Percentiles rank a stretch among this genome's conserved stretches.
phyloP scores from a whole-genome alignment of 2,797 vertebrate genomes.

The Vireo griseus region DNA sequence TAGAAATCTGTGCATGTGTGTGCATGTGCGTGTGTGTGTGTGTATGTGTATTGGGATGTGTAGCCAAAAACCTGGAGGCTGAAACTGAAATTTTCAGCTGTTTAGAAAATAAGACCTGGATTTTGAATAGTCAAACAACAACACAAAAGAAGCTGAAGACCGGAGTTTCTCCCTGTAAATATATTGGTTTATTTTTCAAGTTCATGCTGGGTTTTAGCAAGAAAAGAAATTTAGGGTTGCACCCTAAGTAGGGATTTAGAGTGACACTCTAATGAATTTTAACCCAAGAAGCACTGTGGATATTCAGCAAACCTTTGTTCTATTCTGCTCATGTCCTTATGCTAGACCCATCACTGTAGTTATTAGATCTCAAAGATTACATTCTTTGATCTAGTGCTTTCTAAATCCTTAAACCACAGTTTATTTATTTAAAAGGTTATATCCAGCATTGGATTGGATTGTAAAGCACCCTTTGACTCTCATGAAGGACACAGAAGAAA shows the following conservation, averaged over 20 bases:
- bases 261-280: conserved; percentile 4
- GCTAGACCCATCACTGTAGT: conserved; percentile 27
- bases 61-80: background rate
- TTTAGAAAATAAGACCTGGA: background rate
- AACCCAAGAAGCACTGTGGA: background rate
- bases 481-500: conserved; percentile 56
- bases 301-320: conserved; percentile 30
- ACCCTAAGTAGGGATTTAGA: background rate
- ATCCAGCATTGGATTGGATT: conserved; percentile 54
- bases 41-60: background rate
- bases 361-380: conserved; percentile 65
- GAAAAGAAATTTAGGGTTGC: background rate
- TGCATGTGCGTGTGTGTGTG: no score
- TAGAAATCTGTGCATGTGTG: background rate
- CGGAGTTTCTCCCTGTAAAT: background rate
- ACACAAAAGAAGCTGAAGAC: background rate
- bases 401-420: conserved; percentile 53
- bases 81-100: background rate
- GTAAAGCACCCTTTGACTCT: conserved; percentile 56
- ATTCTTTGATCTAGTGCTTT: conserved; percentile 63
- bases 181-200: background rate
- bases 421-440: conserved; percentile 69
- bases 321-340: conserved; percentile 39
- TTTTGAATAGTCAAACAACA: background rate
- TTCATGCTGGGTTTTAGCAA: background rate